Base-by-base conservation (phyloP, 2,797 vertebrate genomes). In the Fundulus diaphanus region DNA sequence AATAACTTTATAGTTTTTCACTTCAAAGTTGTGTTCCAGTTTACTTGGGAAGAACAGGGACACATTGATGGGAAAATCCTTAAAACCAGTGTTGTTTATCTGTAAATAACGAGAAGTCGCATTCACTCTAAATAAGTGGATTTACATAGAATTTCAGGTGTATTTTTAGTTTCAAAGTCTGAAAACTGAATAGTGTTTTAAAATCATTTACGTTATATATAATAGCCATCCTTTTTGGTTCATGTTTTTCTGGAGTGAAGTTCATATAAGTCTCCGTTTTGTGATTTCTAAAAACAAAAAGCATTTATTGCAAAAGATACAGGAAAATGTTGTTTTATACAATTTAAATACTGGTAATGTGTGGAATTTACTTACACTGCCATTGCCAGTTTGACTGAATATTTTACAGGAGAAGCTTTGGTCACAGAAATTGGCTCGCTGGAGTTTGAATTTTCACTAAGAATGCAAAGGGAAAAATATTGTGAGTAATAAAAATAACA, bases 401-500 rank as follows among this genome's bases (percentile, higher is more conserved):
- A 91, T 59, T 94, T 87, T 5, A 95, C 93, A 0, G 85, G 79
- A 27, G 94, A 79, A 46, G 0, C 72, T 82, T 83, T 93, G 79
- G 68, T 91, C 78, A 83, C 0, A 15, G 20, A 73, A 37, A 1
- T 46, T 2, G 12, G 59, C 1, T 0, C n/a, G 48, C 54, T 91
- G 33, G 13, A 54, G 82, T 93, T 92, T 68, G 73, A 20, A 56
- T 95, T 95, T 33, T 94, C 92, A 86, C 95, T 96, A 88, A 81
- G 77, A 44, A 77, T 4, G 33, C 6, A 77, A 87, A 82, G 81
- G 31, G 3, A 0, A 71, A 2, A 37, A 42, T 4, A 49, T 3
- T 33, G 29, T 59, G 31, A 65, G 56, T 73, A 9, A 73, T 70
- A 33, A 42, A 27, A 8, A 51, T 9, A 5, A n/a, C 1, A 29